Percentiles rank a stretch among this genome's conserved stretches.
phyloP scores from a whole-genome alignment of 2,797 vertebrate species.

The Danionella dracula region DNA sequence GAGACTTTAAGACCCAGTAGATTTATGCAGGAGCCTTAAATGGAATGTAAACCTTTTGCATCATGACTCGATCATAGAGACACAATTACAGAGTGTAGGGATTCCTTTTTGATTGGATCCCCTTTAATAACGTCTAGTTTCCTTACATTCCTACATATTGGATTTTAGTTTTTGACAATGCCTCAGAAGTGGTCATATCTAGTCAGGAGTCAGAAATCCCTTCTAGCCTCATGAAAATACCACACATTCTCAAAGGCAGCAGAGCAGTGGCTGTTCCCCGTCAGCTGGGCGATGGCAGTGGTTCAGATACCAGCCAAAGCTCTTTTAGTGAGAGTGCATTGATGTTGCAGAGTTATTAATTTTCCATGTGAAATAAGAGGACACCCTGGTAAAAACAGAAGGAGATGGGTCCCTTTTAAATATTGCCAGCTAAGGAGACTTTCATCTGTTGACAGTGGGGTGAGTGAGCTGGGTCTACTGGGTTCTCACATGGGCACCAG shows the following conservation, averaged over 20 bases:
- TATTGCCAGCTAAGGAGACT: conserved; percentile 48
- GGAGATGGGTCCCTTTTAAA: conserved; percentile 65
- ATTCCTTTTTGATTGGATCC: conserved; percentile 64
- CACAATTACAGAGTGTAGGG: conserved; percentile 46
- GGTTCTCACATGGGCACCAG: conserved; percentile 64
- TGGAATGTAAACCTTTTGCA: conserved; percentile 20
- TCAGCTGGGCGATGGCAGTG: conserved; percentile 33
- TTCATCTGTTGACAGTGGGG: conserved; percentile 69
- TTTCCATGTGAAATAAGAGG: conserved; percentile 76
- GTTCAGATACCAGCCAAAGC: conserved; percentile 55
- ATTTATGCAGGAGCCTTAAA: too few species aligned
- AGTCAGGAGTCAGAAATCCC: conserved; percentile 64
- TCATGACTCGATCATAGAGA: conserved; percentile 42
- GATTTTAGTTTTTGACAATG: conserved; percentile 72
- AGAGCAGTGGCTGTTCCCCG: conserved; percentile 1
- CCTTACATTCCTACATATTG: conserved; percentile 64
- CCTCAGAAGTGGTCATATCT: conserved; percentile 74
- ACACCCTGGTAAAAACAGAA: conserved; percentile 63
- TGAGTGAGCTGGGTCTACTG: conserved; percentile 54
- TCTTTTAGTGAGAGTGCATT: conserved; percentile 54
- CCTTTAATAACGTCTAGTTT: conserved; percentile 69
- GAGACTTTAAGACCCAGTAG: too few species aligned
- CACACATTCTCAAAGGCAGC: conserved; percentile 50
- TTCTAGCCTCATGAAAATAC: conserved; percentile 57
- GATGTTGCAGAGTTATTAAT: conserved; percentile 79